A percentile compares a stretch with the other conserved stretches of the same genome.
Conservation (phyloP, 1,140 invertebrate species). For the Aphaenogaster floridana region DNA sequence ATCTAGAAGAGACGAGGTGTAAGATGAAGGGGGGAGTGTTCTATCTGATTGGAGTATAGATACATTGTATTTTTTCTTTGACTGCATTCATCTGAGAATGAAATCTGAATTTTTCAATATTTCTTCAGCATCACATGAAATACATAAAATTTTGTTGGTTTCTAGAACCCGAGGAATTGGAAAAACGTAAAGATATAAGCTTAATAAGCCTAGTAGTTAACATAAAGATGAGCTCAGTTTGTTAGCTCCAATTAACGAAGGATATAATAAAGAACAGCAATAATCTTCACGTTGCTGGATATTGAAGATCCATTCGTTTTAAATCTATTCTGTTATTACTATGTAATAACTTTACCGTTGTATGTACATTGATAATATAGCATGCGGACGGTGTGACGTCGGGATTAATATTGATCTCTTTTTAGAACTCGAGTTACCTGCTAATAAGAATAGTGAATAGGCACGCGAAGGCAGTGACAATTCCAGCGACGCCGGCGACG, state of each 20-base stretch:
- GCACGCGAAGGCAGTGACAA: slow-evolving; percentile 85
- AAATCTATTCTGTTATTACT: neutral
- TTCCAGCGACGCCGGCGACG: slow-evolving; percentile 85
- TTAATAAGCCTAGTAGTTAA: neutral
- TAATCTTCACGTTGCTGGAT: neutral
- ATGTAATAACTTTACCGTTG: neutral
- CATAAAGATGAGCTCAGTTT: no score
- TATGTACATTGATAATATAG: neutral
- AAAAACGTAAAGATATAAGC: neutral
- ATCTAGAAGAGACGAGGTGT: slow-evolving; percentile 72
- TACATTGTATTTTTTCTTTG: neutral
- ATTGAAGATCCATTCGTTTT: neutral
- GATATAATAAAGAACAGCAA: neutral
- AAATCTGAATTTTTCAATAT: neutral
- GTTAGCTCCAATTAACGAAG: neutral
- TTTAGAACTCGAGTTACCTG: slow-evolving; percentile 77
- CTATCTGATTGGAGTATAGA: neutral
- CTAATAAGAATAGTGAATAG: slow-evolving; percentile 84
- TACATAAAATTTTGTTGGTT: neutral
- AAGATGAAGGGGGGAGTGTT: neutral
- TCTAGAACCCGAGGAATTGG: neutral
- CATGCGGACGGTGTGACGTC: neutral
- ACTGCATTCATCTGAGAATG: neutral
- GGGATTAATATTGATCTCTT: slow-evolving; percentile 35
- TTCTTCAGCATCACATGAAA: neutral